phyloP scores from a whole-genome alignment of 2,797 vertebrate genomes.

The Eulemur albifrons region DNA sequence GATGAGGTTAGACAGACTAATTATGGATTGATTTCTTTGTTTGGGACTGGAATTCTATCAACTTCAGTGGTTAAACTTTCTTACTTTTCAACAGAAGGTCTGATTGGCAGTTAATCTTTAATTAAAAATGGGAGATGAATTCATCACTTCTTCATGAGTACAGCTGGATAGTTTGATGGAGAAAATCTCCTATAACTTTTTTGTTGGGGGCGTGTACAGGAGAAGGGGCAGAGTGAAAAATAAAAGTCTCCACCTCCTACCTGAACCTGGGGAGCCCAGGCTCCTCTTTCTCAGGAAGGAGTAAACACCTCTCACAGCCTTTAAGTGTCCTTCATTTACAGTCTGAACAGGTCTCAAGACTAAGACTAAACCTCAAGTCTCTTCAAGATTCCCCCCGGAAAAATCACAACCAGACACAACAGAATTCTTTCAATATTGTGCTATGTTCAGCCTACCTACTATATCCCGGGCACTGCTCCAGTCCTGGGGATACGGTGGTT shows the following conservation, averaged over 20 bases:
- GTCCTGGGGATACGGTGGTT: neutral
- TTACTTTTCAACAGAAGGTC: neutral
- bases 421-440: neutral
- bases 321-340: neutral
- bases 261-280: neutral
- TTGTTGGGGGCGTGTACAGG: neutral
- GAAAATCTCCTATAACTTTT: neutral
- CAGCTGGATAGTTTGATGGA: neutral
- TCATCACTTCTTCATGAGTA: neutral
- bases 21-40: neutral
- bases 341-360: neutral
- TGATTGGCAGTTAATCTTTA: neutral
- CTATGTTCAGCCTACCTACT: neutral
- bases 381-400: neutral
- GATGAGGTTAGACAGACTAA: neutral
- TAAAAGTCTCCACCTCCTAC: neutral
- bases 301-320: neutral
- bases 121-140: neutral
- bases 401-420: neutral
- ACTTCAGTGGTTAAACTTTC: neutral
- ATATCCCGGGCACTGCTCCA: neutral
- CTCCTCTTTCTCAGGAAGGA: neutral
- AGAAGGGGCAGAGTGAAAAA: too few species aligned
- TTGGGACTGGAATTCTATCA: neutral
- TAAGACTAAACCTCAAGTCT: neutral